Base-by-base conservation (phyloP, 1,140 invertebrate species). In the Brachionus rubens region DNA sequence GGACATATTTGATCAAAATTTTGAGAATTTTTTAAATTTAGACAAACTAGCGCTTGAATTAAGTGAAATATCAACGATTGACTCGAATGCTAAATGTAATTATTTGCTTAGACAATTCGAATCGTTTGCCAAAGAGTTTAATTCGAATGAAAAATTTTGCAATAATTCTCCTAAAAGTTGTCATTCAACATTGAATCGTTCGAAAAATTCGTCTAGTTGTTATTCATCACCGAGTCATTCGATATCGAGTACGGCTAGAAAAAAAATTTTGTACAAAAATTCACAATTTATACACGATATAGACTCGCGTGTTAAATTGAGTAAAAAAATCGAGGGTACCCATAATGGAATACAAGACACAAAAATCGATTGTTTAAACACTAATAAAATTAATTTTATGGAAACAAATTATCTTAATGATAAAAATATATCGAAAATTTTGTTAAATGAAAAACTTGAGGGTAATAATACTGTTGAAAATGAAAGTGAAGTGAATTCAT, bases 1-100 rank as follows among this genome's bases (percentile, higher is more conserved):
- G 7, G 21, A 72, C 21, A 26, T 30, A 21, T 28, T 36, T 5
- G 46, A 48, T 6, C 5, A 33, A 0, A 50, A 36, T 16, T 24
- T 54, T 19, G 68, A 52, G 5, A 48, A 40, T 21, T 72, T 72
- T 54, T 72, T 72, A 19, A 54, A 72, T 48, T 26, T 72, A 24
- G 68, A 72, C 46, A 48, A 72, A 54, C 24, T 72, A 24, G 68
- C 68, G 6, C 33, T 72, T n/a, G 46, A 72, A 54, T 26, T 72
- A 10, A 72, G 68, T 48, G 26, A 72, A 72, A 33, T 72, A 24
- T 72, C 68, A 10, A 65, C 14, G n/a, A 43, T 40, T 33, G 68
- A 33, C 46, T 40, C 68, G 10, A 72, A 54, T 30, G 30, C 30
- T 21, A 65, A 72, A 19, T 72, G 68, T 21, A 72, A 50, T 33